These are phyloP conservation scores for Drosophila crucigera DNA, from an alignment of 2,888 invertebrate species.

Conservation along the genomic window DNA sequence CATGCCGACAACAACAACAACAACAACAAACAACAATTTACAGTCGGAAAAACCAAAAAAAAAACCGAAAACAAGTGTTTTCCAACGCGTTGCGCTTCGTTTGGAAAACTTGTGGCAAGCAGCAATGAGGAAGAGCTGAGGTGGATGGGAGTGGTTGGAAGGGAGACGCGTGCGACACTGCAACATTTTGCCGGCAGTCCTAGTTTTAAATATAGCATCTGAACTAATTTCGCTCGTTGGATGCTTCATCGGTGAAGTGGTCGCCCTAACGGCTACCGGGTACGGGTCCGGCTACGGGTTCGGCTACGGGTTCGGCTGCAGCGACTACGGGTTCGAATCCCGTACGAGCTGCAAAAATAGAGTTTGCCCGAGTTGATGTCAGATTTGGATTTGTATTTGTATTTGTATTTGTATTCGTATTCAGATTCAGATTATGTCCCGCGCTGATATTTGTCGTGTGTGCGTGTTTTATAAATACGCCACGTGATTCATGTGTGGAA, in stretches of 20 bases:
- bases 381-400: slow-evolving; percentile 14
- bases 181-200: slow-evolving; percentile 73
- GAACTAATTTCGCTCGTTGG: slow-evolving; percentile 80
- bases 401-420: not conserved
- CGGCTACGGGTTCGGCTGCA: slow-evolving; percentile 21
- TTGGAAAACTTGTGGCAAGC: slow-evolving; percentile 52
- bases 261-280: slow-evolving; percentile 36
- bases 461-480: slow-evolving; percentile 70
- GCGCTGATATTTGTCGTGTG: slow-evolving; percentile 39
- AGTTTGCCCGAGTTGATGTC: slow-evolving; percentile 54
- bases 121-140: not conserved
- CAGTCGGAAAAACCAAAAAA: slow-evolving; percentile 60
- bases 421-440: slow-evolving; percentile 27
- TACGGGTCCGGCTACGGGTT: slow-evolving; percentile 24
- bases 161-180: slow-evolving; percentile 38
- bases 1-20: slow-evolving; percentile 15
- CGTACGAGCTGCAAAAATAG: slow-evolving; percentile 73
- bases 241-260: slow-evolving; percentile 64
- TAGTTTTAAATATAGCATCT: slow-evolving; percentile 83
- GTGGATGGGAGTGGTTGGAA: slow-evolving; percentile 1
- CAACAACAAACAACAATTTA: slow-evolving; percentile 14
- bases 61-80: slow-evolving; percentile 77
- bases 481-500: slow-evolving; percentile 70
- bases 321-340: slow-evolving; percentile 32
- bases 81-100: slow-evolving; percentile 65